phyloP scores from a whole-genome alignment of 1,140 invertebrate genomes.

The Drosophila novamexicana region DNA sequence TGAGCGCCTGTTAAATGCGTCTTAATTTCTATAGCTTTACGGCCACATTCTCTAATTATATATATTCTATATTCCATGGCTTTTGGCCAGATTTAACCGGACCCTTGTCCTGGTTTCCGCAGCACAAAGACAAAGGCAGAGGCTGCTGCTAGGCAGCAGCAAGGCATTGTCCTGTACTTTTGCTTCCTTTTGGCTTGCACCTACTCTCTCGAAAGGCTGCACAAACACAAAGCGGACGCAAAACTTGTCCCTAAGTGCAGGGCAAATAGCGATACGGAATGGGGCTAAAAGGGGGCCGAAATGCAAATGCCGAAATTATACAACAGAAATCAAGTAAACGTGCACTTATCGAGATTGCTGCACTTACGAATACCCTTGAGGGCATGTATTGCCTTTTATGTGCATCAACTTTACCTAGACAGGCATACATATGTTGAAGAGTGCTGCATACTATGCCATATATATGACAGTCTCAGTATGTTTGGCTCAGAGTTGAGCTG shows the following conservation, averaged over 20 bases:
- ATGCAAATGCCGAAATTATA: slow-evolving; percentile 67
- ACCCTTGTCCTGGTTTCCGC: slow-evolving; percentile 26
- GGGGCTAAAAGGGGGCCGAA: slow-evolving; percentile 20
- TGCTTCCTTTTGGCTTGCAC: neutral
- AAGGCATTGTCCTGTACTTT: slow-evolving; percentile 22
- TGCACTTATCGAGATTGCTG: neutral
- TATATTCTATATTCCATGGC: neutral
- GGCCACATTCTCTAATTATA: neutral
- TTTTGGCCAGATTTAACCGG: slow-evolving; percentile 3
- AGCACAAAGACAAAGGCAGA: slow-evolving; percentile 18
- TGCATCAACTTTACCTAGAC: too few relatives aligned
- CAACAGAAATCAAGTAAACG: slow-evolving; percentile 28
- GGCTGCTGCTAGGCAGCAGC: slow-evolving; percentile 14
- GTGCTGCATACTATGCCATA: too few relatives aligned
- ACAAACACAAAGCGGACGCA: slow-evolving; percentile 38
- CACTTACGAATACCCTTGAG: slow-evolving; percentile 2
- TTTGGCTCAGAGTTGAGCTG: too few relatives aligned
- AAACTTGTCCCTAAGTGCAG: slow-evolving; percentile 42
- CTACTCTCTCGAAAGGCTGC: slow-evolving; percentile 1
- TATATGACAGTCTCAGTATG: too few relatives aligned
- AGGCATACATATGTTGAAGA: too few relatives aligned
- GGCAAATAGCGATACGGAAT: slow-evolving; percentile 35
- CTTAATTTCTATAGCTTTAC: neutral
- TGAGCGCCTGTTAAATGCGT: neutral
- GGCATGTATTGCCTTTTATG: neutral